phyloP scores from a whole-genome alignment of 2,113 vertebrate genomes.

The Petrocephalus zakoni region DNA sequence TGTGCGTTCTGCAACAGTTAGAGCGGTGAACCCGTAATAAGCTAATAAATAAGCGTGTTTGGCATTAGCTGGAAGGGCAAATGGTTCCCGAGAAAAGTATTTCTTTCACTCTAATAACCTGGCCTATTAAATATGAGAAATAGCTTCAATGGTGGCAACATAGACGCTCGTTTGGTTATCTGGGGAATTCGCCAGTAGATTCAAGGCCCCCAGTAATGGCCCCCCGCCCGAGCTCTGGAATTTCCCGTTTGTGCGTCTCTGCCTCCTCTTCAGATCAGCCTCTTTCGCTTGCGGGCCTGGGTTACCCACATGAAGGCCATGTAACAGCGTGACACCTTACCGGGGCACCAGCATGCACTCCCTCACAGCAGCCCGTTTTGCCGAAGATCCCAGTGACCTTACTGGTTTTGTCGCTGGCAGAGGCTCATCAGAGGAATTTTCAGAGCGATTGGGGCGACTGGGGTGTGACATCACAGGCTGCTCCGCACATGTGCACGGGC shows the following conservation, averaged over 20 bases:
- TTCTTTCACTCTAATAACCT: neutral
- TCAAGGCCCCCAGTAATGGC: neutral
- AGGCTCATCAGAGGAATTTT: neutral
- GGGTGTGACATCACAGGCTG: neutral
- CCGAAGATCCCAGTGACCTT: slow-evolving; percentile 16
- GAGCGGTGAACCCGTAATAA: neutral
- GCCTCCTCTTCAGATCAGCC: neutral
- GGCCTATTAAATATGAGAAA: neutral
- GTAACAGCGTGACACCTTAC: no score
- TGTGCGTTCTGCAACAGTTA: neutral
- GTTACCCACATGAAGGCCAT: neutral
- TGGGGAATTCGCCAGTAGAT: neutral
- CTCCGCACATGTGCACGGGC: neutral
- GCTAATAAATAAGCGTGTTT: neutral
- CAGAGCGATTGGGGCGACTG: neutral
- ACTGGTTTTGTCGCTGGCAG: neutral
- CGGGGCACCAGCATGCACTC: neutral
- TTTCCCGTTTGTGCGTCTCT: neutral
- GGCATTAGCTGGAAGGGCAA: neutral
- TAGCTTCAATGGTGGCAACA: neutral
- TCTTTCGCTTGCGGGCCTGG: no score
- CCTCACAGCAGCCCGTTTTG: slow-evolving; percentile 21
- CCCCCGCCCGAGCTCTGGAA: neutral
- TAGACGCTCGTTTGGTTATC: neutral
- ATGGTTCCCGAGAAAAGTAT: neutral